phyloP scores from a whole-genome alignment of 2,113 vertebrate species.

The Platycercus adscitus region DNA sequence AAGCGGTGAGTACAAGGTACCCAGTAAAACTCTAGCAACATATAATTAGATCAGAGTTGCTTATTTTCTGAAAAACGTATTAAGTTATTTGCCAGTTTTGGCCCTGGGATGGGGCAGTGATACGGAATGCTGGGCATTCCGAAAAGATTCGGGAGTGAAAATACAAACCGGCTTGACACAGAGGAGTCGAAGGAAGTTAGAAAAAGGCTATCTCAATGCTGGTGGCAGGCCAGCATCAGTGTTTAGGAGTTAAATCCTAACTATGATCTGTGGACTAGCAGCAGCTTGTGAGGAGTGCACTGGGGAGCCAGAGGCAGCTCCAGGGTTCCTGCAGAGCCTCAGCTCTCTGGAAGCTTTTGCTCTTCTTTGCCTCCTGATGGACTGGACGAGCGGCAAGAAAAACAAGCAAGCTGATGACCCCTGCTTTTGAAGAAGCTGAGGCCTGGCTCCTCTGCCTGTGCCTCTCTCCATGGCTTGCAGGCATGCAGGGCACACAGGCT shows the following conservation, averaged over 20 bases:
- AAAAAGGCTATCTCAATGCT: neutral
- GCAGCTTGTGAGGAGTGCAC: neutral
- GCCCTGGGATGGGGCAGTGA: neutral
- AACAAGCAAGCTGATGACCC: neutral
- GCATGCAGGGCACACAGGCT: neutral
- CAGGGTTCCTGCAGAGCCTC: fast-evolving
- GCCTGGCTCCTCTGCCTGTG: fast-evolving
- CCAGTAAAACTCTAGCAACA: constrained; percentile 25
- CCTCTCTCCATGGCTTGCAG: neutral
- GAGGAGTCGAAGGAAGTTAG: neutral
- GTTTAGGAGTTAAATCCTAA: neutral
- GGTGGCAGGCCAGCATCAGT: neutral
- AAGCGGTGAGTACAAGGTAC: neutral
- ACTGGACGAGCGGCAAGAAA: fast-evolving
- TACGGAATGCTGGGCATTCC: neutral
- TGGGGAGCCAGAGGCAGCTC: neutral
- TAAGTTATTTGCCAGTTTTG: neutral
- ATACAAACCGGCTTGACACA: neutral
- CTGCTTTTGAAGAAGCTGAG: fast-evolving
- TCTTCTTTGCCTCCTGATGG: fast-evolving
- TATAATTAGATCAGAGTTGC: neutral
- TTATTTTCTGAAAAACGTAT: neutral
- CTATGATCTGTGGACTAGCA: neutral
- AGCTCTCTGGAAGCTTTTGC: neutral
- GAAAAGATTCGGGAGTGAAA: constrained; percentile 33